Evolutionary conservation across 2,888 invertebrate genomes (phyloP).

Genomic region (Gibbula magus): DNA sequence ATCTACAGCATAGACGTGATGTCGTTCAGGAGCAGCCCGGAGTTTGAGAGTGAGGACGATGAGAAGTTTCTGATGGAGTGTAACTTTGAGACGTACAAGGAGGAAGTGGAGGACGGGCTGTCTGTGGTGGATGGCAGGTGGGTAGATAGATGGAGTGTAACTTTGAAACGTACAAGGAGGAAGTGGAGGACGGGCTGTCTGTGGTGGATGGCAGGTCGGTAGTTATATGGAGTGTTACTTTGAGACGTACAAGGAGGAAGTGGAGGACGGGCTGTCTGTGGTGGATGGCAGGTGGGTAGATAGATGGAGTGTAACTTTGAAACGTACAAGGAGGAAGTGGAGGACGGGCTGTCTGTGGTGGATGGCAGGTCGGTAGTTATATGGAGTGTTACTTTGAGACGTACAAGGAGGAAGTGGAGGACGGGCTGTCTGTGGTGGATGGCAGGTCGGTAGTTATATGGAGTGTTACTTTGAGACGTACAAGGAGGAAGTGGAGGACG

Average conservation of each 20-base stretch:
- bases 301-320: constrained; percentile 15
- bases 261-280: not conserved
- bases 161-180: not conserved
- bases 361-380: not conserved
- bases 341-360: not conserved
- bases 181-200: not conserved
- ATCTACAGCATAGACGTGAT: not conserved
- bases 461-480: not conserved
- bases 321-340: not conserved
- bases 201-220: not conserved
- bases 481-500: not conserved
- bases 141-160: constrained; percentile 6
- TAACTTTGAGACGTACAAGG: constrained; percentile 4
- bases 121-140: not conserved
- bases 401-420: not conserved
- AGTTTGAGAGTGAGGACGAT: constrained; percentile 12
- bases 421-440: not conserved
- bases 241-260: not conserved
- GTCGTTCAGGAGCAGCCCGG: not conserved
- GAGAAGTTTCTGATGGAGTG: constrained; percentile 24
- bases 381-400: not conserved
- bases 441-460: no score
- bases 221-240: constrained; percentile 19
- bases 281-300: not conserved
- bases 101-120: not conserved